Base-by-base conservation (phyloP, 1,140 invertebrate genomes). In the Drosophila parvula region DNA sequence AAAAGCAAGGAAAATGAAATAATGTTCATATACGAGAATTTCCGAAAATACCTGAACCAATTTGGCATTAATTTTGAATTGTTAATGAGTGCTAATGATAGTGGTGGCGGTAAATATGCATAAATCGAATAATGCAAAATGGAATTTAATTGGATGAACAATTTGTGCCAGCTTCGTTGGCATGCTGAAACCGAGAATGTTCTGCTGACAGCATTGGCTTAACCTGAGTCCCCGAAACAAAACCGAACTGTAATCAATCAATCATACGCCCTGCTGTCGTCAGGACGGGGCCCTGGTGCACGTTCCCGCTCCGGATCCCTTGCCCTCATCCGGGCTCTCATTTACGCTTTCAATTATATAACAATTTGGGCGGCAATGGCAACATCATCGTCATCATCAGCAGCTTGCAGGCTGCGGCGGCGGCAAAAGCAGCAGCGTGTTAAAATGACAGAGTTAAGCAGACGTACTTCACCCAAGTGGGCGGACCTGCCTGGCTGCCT, bases 371-470 rank as follows among this genome's bases (percentile, higher is more conserved):
- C 43, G 68, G 45, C 79, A 64, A 47, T 77, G 67, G 61, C 55
- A 79, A 56, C 34, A 56, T 56, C 53, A 56, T 56, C 53, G 51
- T 79, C 69, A 67, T 81, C 59, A 75, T 63, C 61, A 56, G 48
- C 73, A 68, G 48, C 51, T 64, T 44, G 45, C 62, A 53, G 44
- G 48, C 38, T 40, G 55, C 61, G 44, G 61, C 27, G 36, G 18
- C 34, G 38, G 34, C 40, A 45, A 32, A 14, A 63, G 59, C 45
- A 59, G 58, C 65, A 59, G 65, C 77, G 45, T 77, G 78, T 70
- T 79, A 74, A 89, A 79, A 79, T 89, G 85, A 73, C 58, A 77
- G 61, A 88, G 78, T 86, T 74, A 78, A 88, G 82, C 74, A 73
- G 77, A 45, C 73, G 62, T 62, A 81, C 77, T 84, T 79, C 64